Conservation (phyloP, 2,797 vertebrate species). For the Enteromius thamalakanensis region DNA sequence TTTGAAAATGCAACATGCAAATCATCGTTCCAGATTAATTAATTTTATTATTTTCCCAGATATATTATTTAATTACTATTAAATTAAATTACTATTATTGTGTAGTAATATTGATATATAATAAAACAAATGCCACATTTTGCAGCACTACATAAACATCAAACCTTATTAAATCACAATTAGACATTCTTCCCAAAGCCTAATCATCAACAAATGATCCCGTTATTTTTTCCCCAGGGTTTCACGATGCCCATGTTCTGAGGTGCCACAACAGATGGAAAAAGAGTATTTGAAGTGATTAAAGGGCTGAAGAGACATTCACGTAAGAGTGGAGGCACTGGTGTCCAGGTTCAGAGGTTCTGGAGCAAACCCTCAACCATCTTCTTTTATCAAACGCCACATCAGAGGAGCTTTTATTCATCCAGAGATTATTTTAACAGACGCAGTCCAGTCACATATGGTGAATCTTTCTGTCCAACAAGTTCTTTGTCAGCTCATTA, state of each 20-base stretch:
- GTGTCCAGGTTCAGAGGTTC: constrained; percentile 8
- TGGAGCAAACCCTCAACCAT: constrained; percentile 13
- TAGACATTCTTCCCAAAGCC: background rate
- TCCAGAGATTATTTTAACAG: constrained; percentile 29
- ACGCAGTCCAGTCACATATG: constrained; percentile 19
- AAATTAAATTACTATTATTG: background rate
- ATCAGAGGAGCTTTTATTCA: constrained; percentile 33
- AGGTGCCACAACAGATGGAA: constrained; percentile 69
- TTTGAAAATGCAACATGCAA: background rate
- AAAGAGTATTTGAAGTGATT: background rate
- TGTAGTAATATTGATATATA: background rate
- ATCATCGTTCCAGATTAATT: background rate
- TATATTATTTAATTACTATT: background rate
- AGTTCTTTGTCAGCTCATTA: constrained; percentile 57
- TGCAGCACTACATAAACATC: background rate
- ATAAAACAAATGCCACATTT: background rate
- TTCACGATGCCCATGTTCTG: constrained; percentile 99
- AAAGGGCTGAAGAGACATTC: constrained; percentile 28
- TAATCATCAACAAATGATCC: background rate
- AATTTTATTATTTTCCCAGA: too few species aligned
- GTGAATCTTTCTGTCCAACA: constrained; percentile 70
- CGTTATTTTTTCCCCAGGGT: constrained; percentile 77
- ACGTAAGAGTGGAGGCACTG: background rate
- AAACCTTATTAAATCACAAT: background rate
- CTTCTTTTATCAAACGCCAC: constrained; percentile 25